These are phyloP conservation scores for Orestias chungarensis DNA, from an alignment of 2,797 vertebrate species.

Conservation along the genomic window DNA sequence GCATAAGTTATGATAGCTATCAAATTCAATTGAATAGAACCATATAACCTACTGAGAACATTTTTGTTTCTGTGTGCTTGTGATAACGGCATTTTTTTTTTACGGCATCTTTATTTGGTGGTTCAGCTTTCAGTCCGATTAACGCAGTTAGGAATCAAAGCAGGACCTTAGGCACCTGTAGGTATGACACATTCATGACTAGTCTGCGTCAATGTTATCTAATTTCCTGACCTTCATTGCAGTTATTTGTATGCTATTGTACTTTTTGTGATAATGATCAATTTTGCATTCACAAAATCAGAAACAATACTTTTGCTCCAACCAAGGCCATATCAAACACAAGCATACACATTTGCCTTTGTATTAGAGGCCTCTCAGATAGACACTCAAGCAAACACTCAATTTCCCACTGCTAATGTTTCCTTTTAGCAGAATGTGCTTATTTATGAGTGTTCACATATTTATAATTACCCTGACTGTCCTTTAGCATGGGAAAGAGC, in stretches of 20 bases:
- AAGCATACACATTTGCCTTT: slow-evolving; percentile 19
- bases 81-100: not conserved
- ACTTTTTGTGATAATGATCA: slow-evolving; percentile 29
- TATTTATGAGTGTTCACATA: slow-evolving; percentile 14
- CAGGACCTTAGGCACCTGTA: not conserved
- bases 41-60: too few species aligned
- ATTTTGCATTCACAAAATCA: slow-evolving; percentile 46
- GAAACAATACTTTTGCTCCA: slow-evolving; percentile 52
- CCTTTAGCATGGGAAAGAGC: slow-evolving; percentile 41
- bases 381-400: slow-evolving; percentile 57
- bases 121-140: not conserved
- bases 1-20: not conserved
- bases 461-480: slow-evolving; percentile 16
- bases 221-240: slow-evolving; percentile 45
- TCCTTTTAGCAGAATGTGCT: slow-evolving; percentile 42
- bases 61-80: not conserved
- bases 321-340: slow-evolving; percentile 29
- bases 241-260: slow-evolving; percentile 33
- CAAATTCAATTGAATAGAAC: too few species aligned
- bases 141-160: not conserved
- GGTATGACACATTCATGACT: slow-evolving; percentile 15
- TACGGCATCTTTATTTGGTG: not conserved
- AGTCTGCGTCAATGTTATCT: slow-evolving; percentile 40
- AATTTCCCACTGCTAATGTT: slow-evolving; percentile 67
- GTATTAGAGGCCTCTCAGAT: slow-evolving; percentile 51